These are phyloP conservation scores for Oreochromis tanganicae DNA, from an alignment of 2,113 vertebrate genomes.

Conservation along the genomic window DNA sequence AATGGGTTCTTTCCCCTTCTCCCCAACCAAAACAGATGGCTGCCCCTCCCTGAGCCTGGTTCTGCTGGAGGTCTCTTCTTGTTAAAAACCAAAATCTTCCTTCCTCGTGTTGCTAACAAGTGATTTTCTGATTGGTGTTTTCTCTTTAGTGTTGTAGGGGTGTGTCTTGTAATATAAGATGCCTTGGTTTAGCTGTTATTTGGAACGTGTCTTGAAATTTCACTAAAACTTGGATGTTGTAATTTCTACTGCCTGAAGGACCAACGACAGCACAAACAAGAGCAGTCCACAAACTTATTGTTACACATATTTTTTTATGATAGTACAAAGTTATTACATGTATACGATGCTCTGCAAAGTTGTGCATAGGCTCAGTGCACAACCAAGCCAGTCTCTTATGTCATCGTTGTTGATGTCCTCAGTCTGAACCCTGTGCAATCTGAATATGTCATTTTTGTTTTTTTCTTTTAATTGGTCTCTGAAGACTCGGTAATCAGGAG, in stretches of 20 bases:
- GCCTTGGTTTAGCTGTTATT: rapidly evolving
- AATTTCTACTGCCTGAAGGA: rapidly evolving
- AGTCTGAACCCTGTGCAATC: background rate
- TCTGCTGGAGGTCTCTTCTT: background rate
- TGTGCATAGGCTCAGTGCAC: background rate
- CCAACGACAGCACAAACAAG: background rate
- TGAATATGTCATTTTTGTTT: background rate
- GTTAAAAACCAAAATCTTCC: background rate
- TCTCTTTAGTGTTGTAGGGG: background rate
- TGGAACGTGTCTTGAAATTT: rapidly evolving
- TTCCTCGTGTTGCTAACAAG: background rate
- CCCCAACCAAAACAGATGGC: background rate
- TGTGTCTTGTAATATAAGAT: too few species aligned
- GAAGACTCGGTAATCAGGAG: background rate
- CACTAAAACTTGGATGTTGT: background rate
- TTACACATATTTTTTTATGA: background rate
- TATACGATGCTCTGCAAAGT: background rate
- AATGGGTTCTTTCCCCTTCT: background rate
- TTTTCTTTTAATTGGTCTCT: background rate
- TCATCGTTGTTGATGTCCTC: background rate
- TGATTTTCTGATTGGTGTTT: background rate
- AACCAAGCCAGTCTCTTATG: background rate
- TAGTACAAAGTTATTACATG: rapidly evolving
- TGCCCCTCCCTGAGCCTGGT: background rate
- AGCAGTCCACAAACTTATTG: rapidly evolving